Conservation (phyloP, 2,113 vertebrate genomes). For the Phalacrocorax brasilianus region DNA sequence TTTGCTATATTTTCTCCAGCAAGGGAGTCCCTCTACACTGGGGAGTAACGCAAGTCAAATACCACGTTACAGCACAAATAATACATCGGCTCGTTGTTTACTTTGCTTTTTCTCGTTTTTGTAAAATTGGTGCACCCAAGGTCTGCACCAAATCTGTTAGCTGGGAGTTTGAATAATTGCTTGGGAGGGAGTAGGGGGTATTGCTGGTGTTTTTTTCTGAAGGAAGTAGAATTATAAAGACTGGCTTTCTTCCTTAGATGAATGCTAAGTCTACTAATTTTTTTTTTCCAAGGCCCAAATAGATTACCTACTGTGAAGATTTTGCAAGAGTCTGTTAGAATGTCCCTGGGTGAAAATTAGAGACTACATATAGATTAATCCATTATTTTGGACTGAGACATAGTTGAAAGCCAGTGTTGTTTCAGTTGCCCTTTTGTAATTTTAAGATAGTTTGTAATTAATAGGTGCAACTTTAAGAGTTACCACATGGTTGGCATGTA, state of each 20-base stretch:
- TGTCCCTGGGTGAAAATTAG: conserved; percentile 1
- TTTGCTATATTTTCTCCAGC: background rate
- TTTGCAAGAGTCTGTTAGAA: conserved; percentile 10
- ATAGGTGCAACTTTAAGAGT: conserved; percentile 23
- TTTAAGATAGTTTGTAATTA: conserved; percentile 13
- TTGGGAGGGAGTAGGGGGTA: too few relatives aligned
- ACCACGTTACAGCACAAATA: background rate
- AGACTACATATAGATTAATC: conserved; percentile 13
- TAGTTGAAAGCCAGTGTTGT: conserved; percentile 1
- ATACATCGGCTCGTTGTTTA: background rate
- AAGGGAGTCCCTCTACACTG: conserved; percentile 12
- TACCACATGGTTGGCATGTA: conserved; percentile 25
- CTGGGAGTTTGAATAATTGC: background rate
- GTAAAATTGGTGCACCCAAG: background rate
- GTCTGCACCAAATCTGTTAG: background rate
- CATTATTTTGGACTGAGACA: background rate
- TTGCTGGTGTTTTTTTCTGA: background rate
- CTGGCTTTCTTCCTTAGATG: conserved; percentile 3
- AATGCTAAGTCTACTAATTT: background rate
- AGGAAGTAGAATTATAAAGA: background rate
- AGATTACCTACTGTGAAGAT: conserved; percentile 35
- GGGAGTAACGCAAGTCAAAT: background rate
- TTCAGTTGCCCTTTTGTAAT: conserved; percentile 20
- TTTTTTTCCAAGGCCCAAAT: conserved; percentile 2
- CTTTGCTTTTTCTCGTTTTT: background rate